Base-by-base conservation (phyloP, 2,797 vertebrate genomes). In the Semotilus atromaculatus region DNA sequence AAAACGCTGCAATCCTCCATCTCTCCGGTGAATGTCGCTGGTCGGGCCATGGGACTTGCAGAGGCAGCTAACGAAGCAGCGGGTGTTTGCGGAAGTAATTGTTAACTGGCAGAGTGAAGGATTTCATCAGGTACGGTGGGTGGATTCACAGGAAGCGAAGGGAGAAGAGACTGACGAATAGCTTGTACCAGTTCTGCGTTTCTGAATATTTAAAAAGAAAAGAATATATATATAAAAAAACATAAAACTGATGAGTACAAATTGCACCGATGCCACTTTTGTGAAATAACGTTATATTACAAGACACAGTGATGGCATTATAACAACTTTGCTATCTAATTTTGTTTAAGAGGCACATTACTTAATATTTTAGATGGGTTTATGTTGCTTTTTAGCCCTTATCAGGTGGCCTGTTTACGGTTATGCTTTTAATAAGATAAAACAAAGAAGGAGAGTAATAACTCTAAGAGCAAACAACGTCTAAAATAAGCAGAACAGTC, bases 401-500 rank as follows among this genome's bases (percentile, higher is more conserved):
- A 76, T 81, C 71, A 81, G 62, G 71, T 76, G 45, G 51, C 34
- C 80, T 40, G 60, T 68, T 81, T 68, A 77, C 64, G 66, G 80
- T 83, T 53, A 13, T 23, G 19, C 36, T 84, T 45, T 83, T 79
- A 83, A 84, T 78, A 71, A 67, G 36, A 80, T 62, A 62, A 74
- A 80, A 80, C 68, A 84, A 81, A 74, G 73, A 82, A 75, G 78
- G 68, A 68, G 53, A 86, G 55, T 34, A 23, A 81, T 64, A 66
- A 83, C 26, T 67, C 77, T 85, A 72, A 78, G 26, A 79, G 45
- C 80, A 85, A 83, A 81, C 31, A 55, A 76, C 10, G 62, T 80
- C 58, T 87, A 80, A 86, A 81, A 88, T 68, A 76, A 71, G 60
- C 26, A 19, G n/a, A 79, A 72, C 82, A 68, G 60, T 67, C 43